Conservation (phyloP, 2,113 vertebrate genomes). For the Opisthocomus hoazin region DNA sequence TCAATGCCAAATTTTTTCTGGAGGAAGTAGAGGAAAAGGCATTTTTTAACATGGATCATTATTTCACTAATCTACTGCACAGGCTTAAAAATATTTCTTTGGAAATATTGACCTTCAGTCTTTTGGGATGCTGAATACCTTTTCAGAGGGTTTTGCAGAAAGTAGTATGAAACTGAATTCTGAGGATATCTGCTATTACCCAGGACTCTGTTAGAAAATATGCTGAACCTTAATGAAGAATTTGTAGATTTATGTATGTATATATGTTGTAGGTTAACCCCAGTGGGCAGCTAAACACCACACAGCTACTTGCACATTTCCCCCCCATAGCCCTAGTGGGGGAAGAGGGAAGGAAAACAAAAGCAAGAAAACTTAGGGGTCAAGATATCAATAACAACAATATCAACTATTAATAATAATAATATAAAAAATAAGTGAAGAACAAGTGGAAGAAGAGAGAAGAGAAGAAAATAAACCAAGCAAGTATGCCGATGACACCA, state of each 20-base stretch:
- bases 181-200: background rate
- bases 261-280: background rate
- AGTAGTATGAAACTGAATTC: background rate
- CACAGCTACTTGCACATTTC: background rate
- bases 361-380: background rate
- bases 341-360: background rate
- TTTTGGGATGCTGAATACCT: no score
- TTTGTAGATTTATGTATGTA: background rate
- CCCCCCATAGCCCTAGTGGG: rapidly evolving
- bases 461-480: background rate
- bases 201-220: background rate
- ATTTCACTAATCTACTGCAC: background rate
- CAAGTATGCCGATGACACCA: no score
- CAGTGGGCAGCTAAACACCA: background rate
- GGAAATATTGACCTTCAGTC: no score
- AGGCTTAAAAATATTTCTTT: background rate
- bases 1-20: background rate
- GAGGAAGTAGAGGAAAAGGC: background rate
- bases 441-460: background rate
- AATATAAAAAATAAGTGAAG: background rate
- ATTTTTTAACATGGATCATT: background rate
- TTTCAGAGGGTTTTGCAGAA: background rate
- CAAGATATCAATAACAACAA: background rate
- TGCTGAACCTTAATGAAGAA: background rate
- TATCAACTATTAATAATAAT: background rate